Percentiles rank a stretch among this genome's conserved stretches.
These are phyloP conservation scores for Pituophis catenifer DNA, from an alignment of 2,113 vertebrate genomes.

Conservation along the genomic window DNA sequence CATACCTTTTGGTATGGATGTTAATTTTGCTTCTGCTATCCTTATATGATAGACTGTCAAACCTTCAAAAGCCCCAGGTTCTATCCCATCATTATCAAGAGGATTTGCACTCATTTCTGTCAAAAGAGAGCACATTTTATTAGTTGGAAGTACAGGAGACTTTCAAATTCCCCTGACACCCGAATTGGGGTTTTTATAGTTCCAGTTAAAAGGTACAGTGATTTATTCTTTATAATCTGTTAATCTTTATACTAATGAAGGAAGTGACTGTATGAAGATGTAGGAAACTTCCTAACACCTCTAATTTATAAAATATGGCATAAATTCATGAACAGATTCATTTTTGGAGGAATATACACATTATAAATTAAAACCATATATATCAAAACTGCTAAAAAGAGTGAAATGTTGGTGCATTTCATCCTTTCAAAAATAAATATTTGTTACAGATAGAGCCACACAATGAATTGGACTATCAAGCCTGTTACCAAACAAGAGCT, in stretches of 20 bases:
- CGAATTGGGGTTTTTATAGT: background rate
- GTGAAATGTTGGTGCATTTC: background rate
- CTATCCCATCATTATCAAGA: conserved; percentile 87
- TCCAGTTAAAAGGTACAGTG: background rate
- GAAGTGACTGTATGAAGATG: background rate
- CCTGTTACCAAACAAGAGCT: background rate
- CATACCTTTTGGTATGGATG: conserved; percentile 91
- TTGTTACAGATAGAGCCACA: background rate
- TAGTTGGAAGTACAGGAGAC: background rate
- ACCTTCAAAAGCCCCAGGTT: conserved; percentile 88
- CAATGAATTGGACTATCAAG: background rate
- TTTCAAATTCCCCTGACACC: background rate
- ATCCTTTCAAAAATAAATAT: background rate
- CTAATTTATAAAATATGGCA: background rate
- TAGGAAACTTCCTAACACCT: background rate
- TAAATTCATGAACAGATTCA: background rate
- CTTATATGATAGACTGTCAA: conserved; percentile 88
- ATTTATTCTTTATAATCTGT: background rate
- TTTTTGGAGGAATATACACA: background rate
- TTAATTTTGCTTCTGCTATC: conserved; percentile 91
- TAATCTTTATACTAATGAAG: background rate
- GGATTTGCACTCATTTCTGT: conserved; percentile 98
- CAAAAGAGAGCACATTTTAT: conserved; percentile 41
- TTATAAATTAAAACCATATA: background rate
- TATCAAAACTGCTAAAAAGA: background rate